Conservation (phyloP, 2,113 vertebrate genomes). For the Aphyosemion australe region DNA sequence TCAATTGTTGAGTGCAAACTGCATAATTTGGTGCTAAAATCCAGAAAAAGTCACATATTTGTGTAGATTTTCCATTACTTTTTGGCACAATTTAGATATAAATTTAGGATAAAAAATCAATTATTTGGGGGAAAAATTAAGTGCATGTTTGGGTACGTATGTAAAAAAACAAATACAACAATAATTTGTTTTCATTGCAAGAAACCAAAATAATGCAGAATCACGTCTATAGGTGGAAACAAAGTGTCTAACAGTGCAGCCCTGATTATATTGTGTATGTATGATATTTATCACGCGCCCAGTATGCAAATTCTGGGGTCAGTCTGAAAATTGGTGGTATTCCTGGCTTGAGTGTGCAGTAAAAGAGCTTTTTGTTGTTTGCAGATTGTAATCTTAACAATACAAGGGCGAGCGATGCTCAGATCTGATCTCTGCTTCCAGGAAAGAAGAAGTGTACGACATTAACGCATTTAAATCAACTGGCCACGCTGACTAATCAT, state of each 20-base stretch:
- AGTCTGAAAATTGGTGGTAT: conserved; percentile 40
- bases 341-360: conserved; percentile 48
- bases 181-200: no score
- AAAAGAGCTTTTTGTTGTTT: conserved; percentile 56
- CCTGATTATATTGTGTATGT: conserved; percentile 9
- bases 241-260: conserved; percentile 7
- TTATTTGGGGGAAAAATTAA: no score
- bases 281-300: conserved; percentile 29
- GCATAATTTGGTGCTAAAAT: background rate
- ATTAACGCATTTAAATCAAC: conserved; percentile 74
- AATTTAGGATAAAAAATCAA: no score
- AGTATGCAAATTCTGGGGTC: conserved; percentile 73
- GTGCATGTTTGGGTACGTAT: no score
- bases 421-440: conserved; percentile 63
- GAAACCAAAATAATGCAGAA: background rate
- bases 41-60: background rate
- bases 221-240: no score
- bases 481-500: conserved; percentile 36
- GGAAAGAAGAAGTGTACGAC: conserved; percentile 80
- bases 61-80: background rate
- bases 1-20: background rate
- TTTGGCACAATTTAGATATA: background rate
- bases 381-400: conserved; percentile 64
- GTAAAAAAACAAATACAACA: no score
- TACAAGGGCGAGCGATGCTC: conserved; percentile 43